Percentiles rank a stretch among this genome's conserved stretches.
Evolutionary conservation across 2,113 vertebrate species (phyloP).

Genomic region (Myocastor coypus): DNA sequence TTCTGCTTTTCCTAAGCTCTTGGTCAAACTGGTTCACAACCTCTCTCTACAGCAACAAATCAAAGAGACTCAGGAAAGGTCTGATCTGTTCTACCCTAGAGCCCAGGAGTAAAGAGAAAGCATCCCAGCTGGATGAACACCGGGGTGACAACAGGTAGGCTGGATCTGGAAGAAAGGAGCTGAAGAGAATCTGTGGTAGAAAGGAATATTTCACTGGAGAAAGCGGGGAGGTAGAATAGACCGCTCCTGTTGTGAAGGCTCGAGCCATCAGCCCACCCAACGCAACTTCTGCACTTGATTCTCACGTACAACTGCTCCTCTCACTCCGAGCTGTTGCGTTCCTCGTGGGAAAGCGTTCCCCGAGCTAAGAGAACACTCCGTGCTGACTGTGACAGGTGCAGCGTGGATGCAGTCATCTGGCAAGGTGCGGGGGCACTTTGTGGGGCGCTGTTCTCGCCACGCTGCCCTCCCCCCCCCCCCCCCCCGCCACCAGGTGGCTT

Average conservation of each 20-base stretch:
- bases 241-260: neutral
- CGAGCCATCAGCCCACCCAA: neutral
- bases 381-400: constrained; percentile 21
- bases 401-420: neutral
- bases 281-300: neutral
- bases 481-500: neutral
- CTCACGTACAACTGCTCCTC: neutral
- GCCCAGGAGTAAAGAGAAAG: neutral
- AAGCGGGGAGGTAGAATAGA: neutral
- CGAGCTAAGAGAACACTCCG: neutral
- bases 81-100: neutral
- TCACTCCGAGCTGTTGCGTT: neutral
- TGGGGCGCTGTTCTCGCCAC: neutral
- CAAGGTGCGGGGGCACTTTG: neutral
- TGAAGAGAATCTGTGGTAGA: neutral
- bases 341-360: neutral
- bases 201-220: neutral
- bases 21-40: neutral
- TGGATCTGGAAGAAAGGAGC: neutral
- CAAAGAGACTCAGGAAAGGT: neutral
- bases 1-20: constrained; percentile 25
- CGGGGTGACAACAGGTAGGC: neutral
- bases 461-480: neutral
- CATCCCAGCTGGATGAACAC: neutral
- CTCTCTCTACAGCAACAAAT: neutral